Base-by-base conservation (phyloP, 2,113 vertebrate genomes). In the Gnathonemus echidnorhynchus region DNA sequence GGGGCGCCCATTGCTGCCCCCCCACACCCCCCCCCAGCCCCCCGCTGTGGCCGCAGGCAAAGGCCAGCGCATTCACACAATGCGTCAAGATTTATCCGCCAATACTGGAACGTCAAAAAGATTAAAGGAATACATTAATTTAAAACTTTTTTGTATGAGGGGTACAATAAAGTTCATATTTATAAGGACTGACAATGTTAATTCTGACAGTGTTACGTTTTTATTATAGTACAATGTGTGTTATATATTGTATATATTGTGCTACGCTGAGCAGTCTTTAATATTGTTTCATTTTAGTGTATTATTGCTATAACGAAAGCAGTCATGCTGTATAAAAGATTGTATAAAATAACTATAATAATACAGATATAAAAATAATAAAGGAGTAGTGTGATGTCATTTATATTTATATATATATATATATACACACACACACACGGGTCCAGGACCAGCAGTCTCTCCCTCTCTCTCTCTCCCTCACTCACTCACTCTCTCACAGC, bases 401-500 rank as follows among this genome's bases (percentile, higher is more conserved):
- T 24, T 24, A 17, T 53, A 53, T 17, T 27, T 66, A 27, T 66
- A 66, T n/a, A 48, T 39, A 39, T 3, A 39, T 3, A 39, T 0
- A 39, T 0, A 39, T 0, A 39, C 39, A 42, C 39, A 42, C 50
- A 52, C 13, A 52, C 3, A 52, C 50, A 66, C 0, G 0, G 31
- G 35, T 77, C 11, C 70, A 39, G 70, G 31, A 66, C 31, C 70
- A 39, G 3, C 62, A 31, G n/a, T 88, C 87, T 90, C 90, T 88
- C 21, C 85, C 42, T 35, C 50, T 80, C 56, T 62, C 66, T 58
- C 58, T 92, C 92, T 92, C 89, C 92, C 74, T 48, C 45, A 87
- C 27, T 88, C 90, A 90, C 84, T 93, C 70, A 24, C 85, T 90
- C 92, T 91, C 91, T 91, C 92, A 24, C 86, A 19, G 27, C 27